Evolutionary conservation across 2,888 invertebrate genomes (phyloP).

Genomic region (Ectobius pallidus): DNA sequence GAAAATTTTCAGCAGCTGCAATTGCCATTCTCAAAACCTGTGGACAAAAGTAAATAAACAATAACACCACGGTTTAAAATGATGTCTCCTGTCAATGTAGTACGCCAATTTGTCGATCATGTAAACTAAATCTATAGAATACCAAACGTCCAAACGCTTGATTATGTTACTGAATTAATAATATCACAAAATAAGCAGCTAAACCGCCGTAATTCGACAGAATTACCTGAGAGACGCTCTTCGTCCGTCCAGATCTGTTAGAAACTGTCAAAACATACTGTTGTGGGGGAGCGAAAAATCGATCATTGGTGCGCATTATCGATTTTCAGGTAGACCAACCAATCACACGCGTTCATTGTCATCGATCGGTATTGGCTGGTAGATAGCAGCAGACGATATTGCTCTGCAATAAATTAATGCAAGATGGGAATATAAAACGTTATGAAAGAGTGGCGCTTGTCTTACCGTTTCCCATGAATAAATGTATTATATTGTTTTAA

Average conservation of each 20-base stretch:
- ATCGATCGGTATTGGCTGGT: conserved; percentile 40
- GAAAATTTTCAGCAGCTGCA: conserved; percentile 75
- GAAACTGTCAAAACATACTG: background rate
- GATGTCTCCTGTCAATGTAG: no score
- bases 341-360: conserved; percentile 36
- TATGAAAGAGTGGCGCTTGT: background rate
- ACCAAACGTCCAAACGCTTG: no score
- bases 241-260: background rate
- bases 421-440: background rate
- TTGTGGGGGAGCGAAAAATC: conserved; percentile 43
- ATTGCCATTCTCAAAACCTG: conserved; percentile 55
- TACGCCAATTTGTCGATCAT: no score
- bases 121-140: no score
- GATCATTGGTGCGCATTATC: conserved; percentile 47
- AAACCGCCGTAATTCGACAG: no score
- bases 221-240: background rate
- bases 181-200: no score
- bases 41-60: background rate
- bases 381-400: conserved; percentile 20
- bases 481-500: no score
- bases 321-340: conserved; percentile 38
- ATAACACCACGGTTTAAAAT: background rate
- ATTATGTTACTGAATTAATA: no score
- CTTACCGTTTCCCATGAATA: no score
- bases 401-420: background rate